Evolutionary conservation across 2,797 vertebrate species (phyloP), one percentile per base, ranked within the genome.

Genomic region (Rhinophrynus dorsalis): DNA sequence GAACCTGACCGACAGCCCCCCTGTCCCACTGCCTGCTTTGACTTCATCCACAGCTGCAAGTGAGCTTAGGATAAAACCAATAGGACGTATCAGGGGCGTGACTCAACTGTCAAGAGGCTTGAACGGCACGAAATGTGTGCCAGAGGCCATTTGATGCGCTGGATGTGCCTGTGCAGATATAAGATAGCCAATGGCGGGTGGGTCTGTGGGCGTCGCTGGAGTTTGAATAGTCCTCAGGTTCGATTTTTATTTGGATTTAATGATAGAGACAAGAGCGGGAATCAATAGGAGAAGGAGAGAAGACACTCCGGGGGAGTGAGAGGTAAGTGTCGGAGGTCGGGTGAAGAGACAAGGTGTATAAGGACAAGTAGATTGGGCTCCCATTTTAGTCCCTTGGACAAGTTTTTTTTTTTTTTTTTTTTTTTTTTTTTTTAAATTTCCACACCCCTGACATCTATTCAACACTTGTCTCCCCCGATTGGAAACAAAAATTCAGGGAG

Each of bases 161-260:
- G 35, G 48, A 11, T 11, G 21, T 23, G 12, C 10, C 24, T 38
- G 37, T 37, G 63, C 38, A 45, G 37, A 56, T 76, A 78, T 75
- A 71, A 61, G 76, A 63, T 71, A 68, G 74, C 68, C 54, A 48
- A 83, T 78, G 78, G 80, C 44, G 66, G 54, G n/a, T 37, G 7
- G 63, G 65, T 54, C 52, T 54, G 65, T 40, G 38, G 65, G 38
- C 20, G 52, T 38, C 21, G 30, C 45, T 2, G 42, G 30, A 7
- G 30, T 58, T 59, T n/a, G n/a, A n/a, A n/a, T n/a, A n/a, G n/a
- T n/a, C n/a, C n/a, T n/a, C n/a, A n/a, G n/a, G n/a, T n/a, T 58
- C 17, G 42, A n/a, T 17, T 15, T 29, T 26, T 50, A 50, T 26
- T 26, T 26, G 1, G 47, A 5, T 27, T 50, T 26, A 26, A 1